Base-by-base conservation (phyloP, 1,140 invertebrate genomes). In the Nephotettix cincticeps region DNA sequence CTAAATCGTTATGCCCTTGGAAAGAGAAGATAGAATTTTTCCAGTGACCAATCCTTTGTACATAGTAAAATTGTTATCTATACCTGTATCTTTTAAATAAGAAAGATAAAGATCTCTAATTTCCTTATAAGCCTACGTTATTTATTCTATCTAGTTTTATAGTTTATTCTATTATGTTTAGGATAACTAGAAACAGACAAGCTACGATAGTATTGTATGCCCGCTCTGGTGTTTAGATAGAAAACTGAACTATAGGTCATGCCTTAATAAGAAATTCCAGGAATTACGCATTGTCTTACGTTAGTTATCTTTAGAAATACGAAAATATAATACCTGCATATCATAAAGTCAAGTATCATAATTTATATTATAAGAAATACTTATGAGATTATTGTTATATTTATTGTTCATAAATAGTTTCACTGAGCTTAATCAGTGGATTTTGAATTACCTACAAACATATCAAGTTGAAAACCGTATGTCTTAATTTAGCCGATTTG, bases 61-160 rank as follows among this genome's bases (percentile, higher is more conserved):
- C 13, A 61, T 61, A 61, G 3, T 61, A 23, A 61, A 61, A 61
- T 61, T 67, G 64, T 67, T 43, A 43, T 67, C 40, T 67, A 40
- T 67, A 43, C 32, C 40, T 67, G 27, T 45, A 45, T 32, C n/a
- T 25, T 43, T 43, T 67, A 6, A 43, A 21, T 1, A 13, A 43
- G 28, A 25, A 17, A 61, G n/a, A 36, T 32, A 29, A 27, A 11
- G 32, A 43, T 67, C 32, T 43, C 23, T 67, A 13, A 3, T 19
- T 67, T 40, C 21, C 21, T 13, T 45, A 36, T 21, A n/a, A n/a
- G n/a, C n/a, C n/a, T n/a, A 36, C 27, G 6, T n/a, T 65, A 25
- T 32, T 23, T 1, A 19, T 67, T 45, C 27, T 43, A 32, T 67
- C 23, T 67, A 67, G 23, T 27, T 67, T 27, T 43, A 45, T 19